Evolutionary conservation across 1,140 invertebrate species (phyloP), one percentile per base, ranked within the genome.

Genomic region (Luehdorfia chinensis): DNA sequence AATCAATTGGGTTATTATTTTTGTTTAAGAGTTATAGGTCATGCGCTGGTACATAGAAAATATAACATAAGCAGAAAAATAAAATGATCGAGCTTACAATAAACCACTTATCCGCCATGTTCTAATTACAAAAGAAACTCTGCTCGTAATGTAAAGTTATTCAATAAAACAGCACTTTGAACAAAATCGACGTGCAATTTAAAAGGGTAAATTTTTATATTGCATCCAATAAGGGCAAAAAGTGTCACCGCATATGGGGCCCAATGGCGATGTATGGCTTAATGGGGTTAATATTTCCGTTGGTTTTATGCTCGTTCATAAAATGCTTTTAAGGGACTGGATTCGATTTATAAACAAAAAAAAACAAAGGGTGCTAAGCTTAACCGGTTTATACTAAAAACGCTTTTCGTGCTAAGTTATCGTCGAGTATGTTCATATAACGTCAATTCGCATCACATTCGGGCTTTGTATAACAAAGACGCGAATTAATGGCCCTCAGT

Each of bases 381-480:
- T 64, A 71, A 66, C 51, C 50, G 55, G 53, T 58, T 56, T 49
- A 47, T 34, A 51, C 47, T 50, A 57, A 66, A 70, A 75, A 58
- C 61, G 59, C 65, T 62, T 60, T 61, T 52, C 54, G 56, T 6
- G 59, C 55, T 61, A 62, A 79, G 74, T 74, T 70, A 72, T 78
- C 66, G 63, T 2, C 60, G 69, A 72, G 74, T n/a, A 76, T 75
- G 69, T 55, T 74, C 59, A 55, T 68, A 66, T 68, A 68, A 71
- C 62, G 76, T 79, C 75, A 64, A 75, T 74, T 73, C 64, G 54
- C 64, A 76, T 83, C 77, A 70, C 72, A 73, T 64, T 59, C 60
- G 69, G 68, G 70, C 76, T n/a, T 78, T 79, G 75, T 80, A 77
- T 80, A 81, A 83, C 78, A 85, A 83, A 80, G 76, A 83, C 77